Evolutionary conservation across 2,113 vertebrate genomes (phyloP).

Genomic region (Columbina picui): DNA sequence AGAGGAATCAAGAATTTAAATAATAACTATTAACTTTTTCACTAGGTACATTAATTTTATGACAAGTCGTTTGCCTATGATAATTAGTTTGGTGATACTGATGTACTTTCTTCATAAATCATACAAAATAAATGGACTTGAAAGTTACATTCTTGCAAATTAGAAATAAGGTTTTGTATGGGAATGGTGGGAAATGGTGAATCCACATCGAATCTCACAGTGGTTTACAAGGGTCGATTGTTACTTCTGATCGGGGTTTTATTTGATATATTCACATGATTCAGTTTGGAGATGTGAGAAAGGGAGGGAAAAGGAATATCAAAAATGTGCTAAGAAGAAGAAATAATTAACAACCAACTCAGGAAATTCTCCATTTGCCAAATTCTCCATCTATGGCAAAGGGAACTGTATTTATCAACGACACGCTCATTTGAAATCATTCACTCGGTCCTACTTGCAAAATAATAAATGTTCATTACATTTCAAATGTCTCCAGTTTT

Average conservation of each 20-base stretch:
- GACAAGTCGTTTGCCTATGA: slow-evolving; percentile 52
- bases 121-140: slow-evolving; percentile 63
- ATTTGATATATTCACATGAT: background rate
- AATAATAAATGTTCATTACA: background rate
- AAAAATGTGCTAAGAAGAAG: background rate
- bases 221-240: background rate
- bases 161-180: slow-evolving; percentile 18
- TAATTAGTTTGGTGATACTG: slow-evolving; percentile 66
- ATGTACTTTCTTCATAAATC: slow-evolving; percentile 54
- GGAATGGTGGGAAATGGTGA: background rate
- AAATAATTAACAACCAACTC: background rate
- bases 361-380: background rate
- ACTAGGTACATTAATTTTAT: slow-evolving; percentile 66
- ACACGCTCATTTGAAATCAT: background rate
- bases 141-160: slow-evolving; percentile 54
- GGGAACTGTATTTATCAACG: background rate
- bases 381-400: background rate
- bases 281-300: background rate
- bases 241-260: background rate
- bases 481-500: background rate
- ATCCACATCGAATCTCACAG: background rate
- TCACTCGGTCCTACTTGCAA: background rate
- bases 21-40: slow-evolving; percentile 50
- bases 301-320: background rate
- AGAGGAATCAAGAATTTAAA: slow-evolving; percentile 66